Percentiles rank a stretch among this genome's conserved stretches.
phyloP scores from a whole-genome alignment of 2,113 vertebrate species.

The Clinocottus analis region DNA sequence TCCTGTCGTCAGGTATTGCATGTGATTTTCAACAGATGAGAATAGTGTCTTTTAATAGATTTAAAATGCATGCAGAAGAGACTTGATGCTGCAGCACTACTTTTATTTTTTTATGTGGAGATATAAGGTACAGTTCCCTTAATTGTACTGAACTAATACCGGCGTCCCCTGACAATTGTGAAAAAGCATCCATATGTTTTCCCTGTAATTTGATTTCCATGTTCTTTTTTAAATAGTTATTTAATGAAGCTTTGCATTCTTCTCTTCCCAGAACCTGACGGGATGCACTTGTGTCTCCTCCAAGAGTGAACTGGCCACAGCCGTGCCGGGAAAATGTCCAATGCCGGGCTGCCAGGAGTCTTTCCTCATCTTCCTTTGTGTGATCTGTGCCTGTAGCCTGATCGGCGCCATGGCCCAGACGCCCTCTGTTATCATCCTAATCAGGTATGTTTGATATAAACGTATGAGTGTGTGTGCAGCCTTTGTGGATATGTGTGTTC shows the following conservation, averaged over 20 bases:
- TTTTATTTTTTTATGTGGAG: neutral
- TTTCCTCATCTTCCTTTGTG: conserved; percentile 96
- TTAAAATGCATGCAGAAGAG: conserved; percentile 45
- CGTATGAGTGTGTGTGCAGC: neutral
- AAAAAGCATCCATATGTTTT: neutral
- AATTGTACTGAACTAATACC: neutral
- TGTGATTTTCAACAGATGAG: conserved; percentile 20
- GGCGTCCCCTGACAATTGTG: neutral
- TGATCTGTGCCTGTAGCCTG: conserved; percentile 98
- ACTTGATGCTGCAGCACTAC: neutral
- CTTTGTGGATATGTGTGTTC: neutral
- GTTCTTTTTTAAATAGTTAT: neutral
- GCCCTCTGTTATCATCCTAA: conserved; percentile 96
- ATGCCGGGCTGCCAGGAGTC: conserved; percentile 92
- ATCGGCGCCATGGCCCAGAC: conserved; percentile 99
- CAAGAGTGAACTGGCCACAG: conserved; percentile 81
- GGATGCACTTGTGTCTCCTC: conserved; percentile 88
- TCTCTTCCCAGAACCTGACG: conserved; percentile 89
- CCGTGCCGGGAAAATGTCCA: conserved; percentile 92
- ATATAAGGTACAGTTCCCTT: neutral
- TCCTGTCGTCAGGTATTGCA: conserved; percentile 31
- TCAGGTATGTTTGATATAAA: conserved; percentile 85
- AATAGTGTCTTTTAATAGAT: conserved; percentile 36
- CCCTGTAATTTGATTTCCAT: neutral
- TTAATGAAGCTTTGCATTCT: conserved; percentile 1